Conservation (phyloP, 2,797 vertebrate species). For the Pseudotriccus pelzelni region DNA sequence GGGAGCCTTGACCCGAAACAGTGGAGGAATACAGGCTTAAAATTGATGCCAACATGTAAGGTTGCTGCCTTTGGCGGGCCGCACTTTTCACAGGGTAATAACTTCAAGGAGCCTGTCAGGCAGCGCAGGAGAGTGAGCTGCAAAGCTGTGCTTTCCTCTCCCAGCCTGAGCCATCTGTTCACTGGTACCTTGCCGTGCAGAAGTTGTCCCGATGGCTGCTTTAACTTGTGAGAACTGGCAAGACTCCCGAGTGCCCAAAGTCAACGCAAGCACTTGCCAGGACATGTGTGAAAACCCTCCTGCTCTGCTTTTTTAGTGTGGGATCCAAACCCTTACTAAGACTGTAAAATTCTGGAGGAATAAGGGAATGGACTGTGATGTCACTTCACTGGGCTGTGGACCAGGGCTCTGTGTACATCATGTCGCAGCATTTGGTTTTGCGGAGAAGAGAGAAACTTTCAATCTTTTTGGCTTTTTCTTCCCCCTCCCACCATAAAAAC, state of each 20-base stretch:
- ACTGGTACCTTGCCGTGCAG: neutral
- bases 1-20: neutral
- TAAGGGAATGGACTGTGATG: neutral
- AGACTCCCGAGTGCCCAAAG: neutral
- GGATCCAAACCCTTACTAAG: neutral
- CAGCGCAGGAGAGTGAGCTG: neutral
- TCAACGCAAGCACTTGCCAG: neutral
- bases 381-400: neutral
- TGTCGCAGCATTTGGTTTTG: neutral
- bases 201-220: neutral
- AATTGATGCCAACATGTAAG: neutral
- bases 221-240: neutral
- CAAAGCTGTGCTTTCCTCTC: accelerated
- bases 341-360: neutral
- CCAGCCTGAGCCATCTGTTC: neutral
- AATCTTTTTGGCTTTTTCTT: neutral
- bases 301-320: neutral
- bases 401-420: too few relatives aligned
- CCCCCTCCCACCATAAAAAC: accelerated
- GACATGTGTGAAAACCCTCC: neutral
- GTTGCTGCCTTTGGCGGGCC: neutral
- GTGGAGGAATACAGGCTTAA: neutral
- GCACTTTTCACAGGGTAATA: neutral
- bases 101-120: neutral
- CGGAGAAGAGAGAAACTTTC: neutral